phyloP scores from a whole-genome alignment of 2,113 vertebrate species.

The Barbus barbus region DNA sequence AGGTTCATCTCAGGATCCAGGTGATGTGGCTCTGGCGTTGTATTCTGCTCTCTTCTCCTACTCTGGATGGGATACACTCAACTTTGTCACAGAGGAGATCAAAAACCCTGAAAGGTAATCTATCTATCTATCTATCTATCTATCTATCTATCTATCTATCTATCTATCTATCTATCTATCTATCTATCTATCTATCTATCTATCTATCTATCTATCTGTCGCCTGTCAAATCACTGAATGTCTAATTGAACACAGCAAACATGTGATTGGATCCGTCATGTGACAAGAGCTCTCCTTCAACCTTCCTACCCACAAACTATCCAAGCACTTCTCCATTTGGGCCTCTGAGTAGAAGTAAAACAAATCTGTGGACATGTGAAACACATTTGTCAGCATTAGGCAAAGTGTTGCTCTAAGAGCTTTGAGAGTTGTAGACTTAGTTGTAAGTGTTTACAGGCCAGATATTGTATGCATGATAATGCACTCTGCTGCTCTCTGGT shows the following conservation, averaged over 20 bases:
- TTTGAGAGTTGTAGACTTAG: not conserved
- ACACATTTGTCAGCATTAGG: not conserved
- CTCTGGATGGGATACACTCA: slow-evolving; percentile 93
- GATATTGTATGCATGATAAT: too few species aligned
- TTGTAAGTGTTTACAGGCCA: too few species aligned
- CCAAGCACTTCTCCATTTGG: slow-evolving; percentile 1
- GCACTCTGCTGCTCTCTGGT: too few species aligned
- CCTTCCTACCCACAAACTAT: slow-evolving; percentile 21
- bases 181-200: not conserved
- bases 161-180: not conserved
- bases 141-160: not conserved
- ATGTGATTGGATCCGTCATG: too few species aligned
- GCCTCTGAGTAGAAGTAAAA: not conserved
- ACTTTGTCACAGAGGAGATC: slow-evolving; percentile 93
- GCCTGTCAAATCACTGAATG: not conserved
- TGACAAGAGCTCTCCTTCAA: slow-evolving; percentile 60
- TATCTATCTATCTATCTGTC: not conserved
- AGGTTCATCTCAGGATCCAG: slow-evolving; percentile 79
- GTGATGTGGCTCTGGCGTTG: slow-evolving; percentile 83
- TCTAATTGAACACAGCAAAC: too few species aligned
- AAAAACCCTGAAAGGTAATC: slow-evolving; percentile 86
- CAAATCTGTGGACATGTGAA: not conserved
- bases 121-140: not conserved
- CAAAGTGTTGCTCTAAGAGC: not conserved
- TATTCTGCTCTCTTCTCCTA: slow-evolving; percentile 93